Percentiles rank a stretch among this genome's conserved stretches.
Conservation (phyloP, 2,888 invertebrate species). For the Luffia ferchaultella region DNA sequence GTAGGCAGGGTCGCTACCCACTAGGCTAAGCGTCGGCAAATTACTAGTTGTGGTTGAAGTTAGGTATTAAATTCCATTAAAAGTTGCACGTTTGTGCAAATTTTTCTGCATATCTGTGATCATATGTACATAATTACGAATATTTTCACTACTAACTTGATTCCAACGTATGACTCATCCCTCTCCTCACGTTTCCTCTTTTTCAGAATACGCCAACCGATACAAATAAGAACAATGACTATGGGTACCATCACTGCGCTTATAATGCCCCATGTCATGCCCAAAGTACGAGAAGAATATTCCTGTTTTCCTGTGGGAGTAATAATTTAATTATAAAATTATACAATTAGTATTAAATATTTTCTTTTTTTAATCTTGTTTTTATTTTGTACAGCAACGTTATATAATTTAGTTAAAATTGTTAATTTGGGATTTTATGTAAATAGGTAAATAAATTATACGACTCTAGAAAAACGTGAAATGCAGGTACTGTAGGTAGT, state of each 20-base stretch:
- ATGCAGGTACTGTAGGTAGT: too few relatives aligned
- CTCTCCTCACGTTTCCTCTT: constrained; percentile 56
- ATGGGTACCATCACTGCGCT: constrained; percentile 80
- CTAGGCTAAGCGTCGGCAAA: too few relatives aligned
- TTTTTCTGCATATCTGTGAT: too few relatives aligned
- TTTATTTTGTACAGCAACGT: too few relatives aligned
- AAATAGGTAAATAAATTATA: too few relatives aligned
- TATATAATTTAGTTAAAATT: too few relatives aligned
- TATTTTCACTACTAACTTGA: constrained; percentile 45
- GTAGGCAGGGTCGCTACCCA: too few relatives aligned
- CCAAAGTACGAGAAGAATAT: constrained; percentile 78
- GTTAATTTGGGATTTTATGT: neutral
- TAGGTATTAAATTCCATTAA: too few relatives aligned
- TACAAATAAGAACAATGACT: constrained; percentile 72
- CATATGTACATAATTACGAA: too few relatives aligned
- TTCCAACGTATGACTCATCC: constrained; percentile 43
- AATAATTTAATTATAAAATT: neutral
- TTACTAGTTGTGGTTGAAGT: too few relatives aligned
- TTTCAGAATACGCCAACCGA: constrained; percentile 70
- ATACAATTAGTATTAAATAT: neutral
- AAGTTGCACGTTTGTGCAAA: too few relatives aligned
- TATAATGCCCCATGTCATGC: constrained; percentile 80
- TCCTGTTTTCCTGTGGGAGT: constrained; percentile 74
- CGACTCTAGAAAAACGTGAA: too few relatives aligned
- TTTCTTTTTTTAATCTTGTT: neutral